These are phyloP conservation scores for Brachionus plicatilis DNA, from an alignment of 1,140 invertebrate species.

Conservation along the genomic window DNA sequence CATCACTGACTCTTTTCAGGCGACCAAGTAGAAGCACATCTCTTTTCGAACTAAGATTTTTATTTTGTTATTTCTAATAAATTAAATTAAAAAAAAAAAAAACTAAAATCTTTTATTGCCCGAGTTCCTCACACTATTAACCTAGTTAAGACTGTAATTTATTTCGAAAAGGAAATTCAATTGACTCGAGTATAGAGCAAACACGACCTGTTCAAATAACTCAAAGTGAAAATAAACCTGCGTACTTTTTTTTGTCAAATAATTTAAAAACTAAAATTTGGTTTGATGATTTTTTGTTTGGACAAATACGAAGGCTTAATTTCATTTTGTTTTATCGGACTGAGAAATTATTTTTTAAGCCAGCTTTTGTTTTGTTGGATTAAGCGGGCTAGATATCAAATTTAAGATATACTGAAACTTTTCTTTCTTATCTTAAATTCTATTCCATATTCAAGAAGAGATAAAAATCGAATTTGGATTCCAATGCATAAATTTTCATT, in stretches of 20 bases:
- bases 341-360: constrained; percentile 30
- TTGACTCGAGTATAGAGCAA: neutral
- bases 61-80: neutral
- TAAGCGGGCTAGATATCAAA: neutral
- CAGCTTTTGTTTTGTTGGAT: constrained; percentile 32
- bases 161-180: neutral
- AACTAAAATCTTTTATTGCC: neutral
- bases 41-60: neutral
- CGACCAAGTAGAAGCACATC: neutral
- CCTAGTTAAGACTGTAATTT: neutral
- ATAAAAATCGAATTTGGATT: neutral
- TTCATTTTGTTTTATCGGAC: neutral
- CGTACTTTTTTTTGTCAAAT: neutral
- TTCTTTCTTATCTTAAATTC: neutral
- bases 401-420: neutral
- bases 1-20: neutral
- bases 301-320: constrained; percentile 5
- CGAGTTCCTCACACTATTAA: neutral
- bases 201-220: neutral
- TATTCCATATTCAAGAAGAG: neutral
- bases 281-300: neutral
- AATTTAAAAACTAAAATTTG: constrained; percentile 10
- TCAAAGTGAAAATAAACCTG: neutral
- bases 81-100: neutral
- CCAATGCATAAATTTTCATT: neutral